phyloP scores from a whole-genome alignment of 2,113 vertebrate species.

The Ctenomys sociabilis region DNA sequence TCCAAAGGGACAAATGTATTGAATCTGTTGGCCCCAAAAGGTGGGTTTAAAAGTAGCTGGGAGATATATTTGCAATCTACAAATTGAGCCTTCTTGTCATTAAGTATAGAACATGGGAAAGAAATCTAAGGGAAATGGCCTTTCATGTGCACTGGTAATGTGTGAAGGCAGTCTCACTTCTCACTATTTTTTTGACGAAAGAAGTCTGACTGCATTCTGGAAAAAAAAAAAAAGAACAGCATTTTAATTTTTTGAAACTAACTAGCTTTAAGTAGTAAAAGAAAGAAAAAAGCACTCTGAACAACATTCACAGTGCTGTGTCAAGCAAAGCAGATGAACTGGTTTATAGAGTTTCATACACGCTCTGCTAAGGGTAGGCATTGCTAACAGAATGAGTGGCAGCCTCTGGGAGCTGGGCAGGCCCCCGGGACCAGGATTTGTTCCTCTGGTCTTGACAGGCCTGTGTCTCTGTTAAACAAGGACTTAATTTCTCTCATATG shows the following conservation, averaged over 20 bases:
- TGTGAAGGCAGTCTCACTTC: slow-evolving; percentile 40
- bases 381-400: slow-evolving; percentile 91
- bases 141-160: slow-evolving; percentile 16
- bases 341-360: slow-evolving; percentile 91
- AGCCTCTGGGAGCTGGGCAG: slow-evolving; percentile 88
- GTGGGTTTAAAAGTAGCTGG: slow-evolving; percentile 40
- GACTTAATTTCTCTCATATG: slow-evolving; percentile 98
- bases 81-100: slow-evolving; percentile 48
- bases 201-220: slow-evolving; percentile 72
- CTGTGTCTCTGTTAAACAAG: slow-evolving; percentile 96
- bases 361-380: slow-evolving; percentile 89
- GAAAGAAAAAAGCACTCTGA: slow-evolving; percentile 82
- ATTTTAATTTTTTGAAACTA: slow-evolving; percentile 50
- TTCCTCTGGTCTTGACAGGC: slow-evolving; percentile 95
- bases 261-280: slow-evolving; percentile 74
- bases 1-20: slow-evolving; percentile 15
- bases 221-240: slow-evolving; percentile 67
- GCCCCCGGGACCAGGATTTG: slow-evolving; percentile 91
- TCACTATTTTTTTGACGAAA: slow-evolving; percentile 65
- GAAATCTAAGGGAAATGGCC: slow-evolving; percentile 28
- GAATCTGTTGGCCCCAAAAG: slow-evolving; percentile 39
- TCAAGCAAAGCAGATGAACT: slow-evolving; percentile 89
- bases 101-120: slow-evolving; percentile 44
- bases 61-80: not conserved
- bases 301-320: slow-evolving; percentile 79